Evolutionary conservation across 1,140 invertebrate species (phyloP), one percentile per base, ranked within the genome.

Genomic region (Thaumatotibia leucotreta): DNA sequence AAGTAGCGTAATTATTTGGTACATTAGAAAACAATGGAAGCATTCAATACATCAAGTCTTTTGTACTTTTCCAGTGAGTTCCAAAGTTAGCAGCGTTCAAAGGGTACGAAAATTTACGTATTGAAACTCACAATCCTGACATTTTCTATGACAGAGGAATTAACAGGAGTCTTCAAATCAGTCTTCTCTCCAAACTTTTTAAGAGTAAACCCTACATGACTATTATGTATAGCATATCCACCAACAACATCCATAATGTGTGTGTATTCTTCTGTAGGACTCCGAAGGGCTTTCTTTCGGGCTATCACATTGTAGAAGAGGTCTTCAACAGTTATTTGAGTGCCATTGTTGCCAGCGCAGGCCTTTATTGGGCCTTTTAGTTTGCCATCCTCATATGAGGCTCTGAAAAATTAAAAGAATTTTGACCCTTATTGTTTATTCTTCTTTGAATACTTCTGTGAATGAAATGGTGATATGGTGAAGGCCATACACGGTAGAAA

Each of bases 271-370:
- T 99, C 98, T 4, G 93, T 92, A 0, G 94, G 89, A 80, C 94
- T 97, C 68, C 95, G 95, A 1, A 99, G 89, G 0, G 97, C 96
- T 83, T 96, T 96, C 79, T 95, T 93, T 67, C 98, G 91, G 2
- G 96, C 97, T 50, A 95, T 91, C 71, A 99, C 95, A 89, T 99
- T 99, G 77, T 98, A 99, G 89, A 99, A 99, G 9, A 99, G 87
- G 93, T 99, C 98, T 90, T 99, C 98, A 3, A 98, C 97, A 65
- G 93, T 94, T 33, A 98, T 97, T 71, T 94, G 94, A 0, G 97
- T 98, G 0, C 97, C 97, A 88, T 96, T 96, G 91, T 98, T 99
- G 1, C 97, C 98, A 65, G 98, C 98, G 92, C 96, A 96, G 1
- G 97, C 93, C 85, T 96, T 97, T 6, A 96, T 94, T 29, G 93